Evolutionary conservation across 2,888 invertebrate genomes (phyloP).

Genomic region (Nymphalis urticae): DNA sequence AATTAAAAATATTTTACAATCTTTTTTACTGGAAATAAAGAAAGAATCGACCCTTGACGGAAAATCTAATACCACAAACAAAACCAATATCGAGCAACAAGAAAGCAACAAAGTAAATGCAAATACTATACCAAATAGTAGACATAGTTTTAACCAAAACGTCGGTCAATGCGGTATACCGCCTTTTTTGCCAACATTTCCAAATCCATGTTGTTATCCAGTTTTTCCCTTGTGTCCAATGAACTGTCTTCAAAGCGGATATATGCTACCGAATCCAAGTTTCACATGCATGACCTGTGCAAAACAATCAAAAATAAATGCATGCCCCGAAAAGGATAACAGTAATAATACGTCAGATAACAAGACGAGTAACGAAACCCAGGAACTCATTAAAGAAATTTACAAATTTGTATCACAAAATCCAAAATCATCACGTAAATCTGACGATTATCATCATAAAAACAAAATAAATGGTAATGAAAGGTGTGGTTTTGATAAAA

Average conservation of each 20-base stretch:
- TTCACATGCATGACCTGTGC: slow-evolving; percentile 58
- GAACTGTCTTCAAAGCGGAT: slow-evolving; percentile 62
- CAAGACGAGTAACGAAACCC: slow-evolving; percentile 54
- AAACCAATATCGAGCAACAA: slow-evolving; percentile 19
- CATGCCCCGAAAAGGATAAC: slow-evolving; percentile 43
- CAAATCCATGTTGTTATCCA: slow-evolving; percentile 67
- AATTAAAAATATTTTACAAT: slow-evolving; percentile 72
- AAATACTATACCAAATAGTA: slow-evolving; percentile 46
- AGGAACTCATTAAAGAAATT: slow-evolving; percentile 70
- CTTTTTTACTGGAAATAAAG: slow-evolving; percentile 68
- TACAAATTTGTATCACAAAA: slow-evolving; percentile 66
- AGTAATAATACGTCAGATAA: slow-evolving; percentile 42
- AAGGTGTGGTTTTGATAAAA: slow-evolving; percentile 36
- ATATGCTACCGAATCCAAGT: slow-evolving; percentile 56
- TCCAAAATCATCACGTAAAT: slow-evolving; percentile 45
- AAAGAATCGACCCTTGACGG: slow-evolving; percentile 58
- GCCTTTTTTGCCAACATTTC: slow-evolving; percentile 50
- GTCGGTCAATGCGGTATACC: slow-evolving; percentile 45
- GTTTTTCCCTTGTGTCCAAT: slow-evolving; percentile 65
- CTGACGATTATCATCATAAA: slow-evolving; percentile 38
- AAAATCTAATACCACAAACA: slow-evolving; percentile 47
- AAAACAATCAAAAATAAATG: slow-evolving; percentile 48
- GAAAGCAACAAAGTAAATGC: slow-evolving; percentile 40
- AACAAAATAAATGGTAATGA: slow-evolving; percentile 14
- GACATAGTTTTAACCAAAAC: slow-evolving; percentile 48